Conservation (phyloP, 2,113 vertebrate species). For the Plestiodon gilberti region DNA sequence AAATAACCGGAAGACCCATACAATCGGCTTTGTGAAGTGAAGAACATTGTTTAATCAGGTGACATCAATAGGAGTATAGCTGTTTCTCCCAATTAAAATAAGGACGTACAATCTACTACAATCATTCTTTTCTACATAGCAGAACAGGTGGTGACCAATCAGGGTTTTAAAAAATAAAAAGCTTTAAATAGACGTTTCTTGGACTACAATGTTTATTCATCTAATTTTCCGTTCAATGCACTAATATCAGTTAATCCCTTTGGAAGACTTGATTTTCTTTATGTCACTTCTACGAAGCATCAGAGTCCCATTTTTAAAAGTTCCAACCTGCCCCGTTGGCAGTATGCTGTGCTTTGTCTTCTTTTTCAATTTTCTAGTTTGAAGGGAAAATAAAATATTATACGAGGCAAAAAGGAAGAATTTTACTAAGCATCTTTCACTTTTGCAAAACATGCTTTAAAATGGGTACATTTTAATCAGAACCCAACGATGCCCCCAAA, state of each 20-base stretch:
- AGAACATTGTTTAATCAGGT: conserved; percentile 11
- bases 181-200: not conserved
- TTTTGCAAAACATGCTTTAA: not conserved
- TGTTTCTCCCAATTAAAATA: not conserved
- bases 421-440: not conserved
- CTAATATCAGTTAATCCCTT: conserved; percentile 70
- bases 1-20: not conserved
- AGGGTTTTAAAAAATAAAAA: conserved; percentile 9
- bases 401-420: not conserved
- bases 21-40: not conserved
- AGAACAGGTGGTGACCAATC: not conserved
- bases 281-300: conserved; percentile 87
- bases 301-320: conserved; percentile 92
- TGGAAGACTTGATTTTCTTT: conserved; percentile 88
- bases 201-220: not conserved
- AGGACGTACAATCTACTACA: not conserved
- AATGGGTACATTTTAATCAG: not conserved
- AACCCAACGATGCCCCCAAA: not conserved
- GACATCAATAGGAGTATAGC: not conserved
- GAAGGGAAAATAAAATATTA: not conserved
- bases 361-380: conserved; percentile 79
- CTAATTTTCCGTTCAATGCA: not conserved
- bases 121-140: not conserved
- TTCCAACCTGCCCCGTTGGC: conserved; percentile 87
- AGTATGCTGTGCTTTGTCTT: conserved; percentile 72